Conservation (phyloP, 2,797 vertebrate species). For the Pseudocheirus occidentalis region DNA sequence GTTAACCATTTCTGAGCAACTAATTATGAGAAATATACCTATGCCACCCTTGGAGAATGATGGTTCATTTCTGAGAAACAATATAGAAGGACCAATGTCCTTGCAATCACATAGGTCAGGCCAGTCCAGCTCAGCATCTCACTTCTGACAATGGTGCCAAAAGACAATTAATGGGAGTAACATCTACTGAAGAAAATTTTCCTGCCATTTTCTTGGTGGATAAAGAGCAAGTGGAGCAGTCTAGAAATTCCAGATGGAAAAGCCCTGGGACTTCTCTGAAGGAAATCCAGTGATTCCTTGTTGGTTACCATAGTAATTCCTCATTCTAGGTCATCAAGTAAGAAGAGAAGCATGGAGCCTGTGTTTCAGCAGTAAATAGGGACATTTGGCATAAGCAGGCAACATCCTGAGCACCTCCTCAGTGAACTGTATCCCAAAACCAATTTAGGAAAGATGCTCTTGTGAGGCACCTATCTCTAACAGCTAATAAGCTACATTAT, state of each 20-base stretch:
- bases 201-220: background rate
- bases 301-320: slow-evolving; percentile 9
- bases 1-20: background rate
- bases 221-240: slow-evolving; percentile 8
- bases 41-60: background rate
- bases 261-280: background rate
- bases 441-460: background rate
- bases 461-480: background rate
- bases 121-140: background rate
- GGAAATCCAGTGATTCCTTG: slow-evolving; percentile 5
- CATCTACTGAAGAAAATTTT: background rate
- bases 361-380: background rate
- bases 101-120: background rate
- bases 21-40: background rate
- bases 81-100: background rate
- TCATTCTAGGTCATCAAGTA: background rate
- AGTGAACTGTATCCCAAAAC: background rate
- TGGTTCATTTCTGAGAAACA: background rate
- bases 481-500: background rate
- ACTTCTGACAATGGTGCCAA: background rate
- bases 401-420: background rate
- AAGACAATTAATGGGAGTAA: background rate
- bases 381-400: background rate
- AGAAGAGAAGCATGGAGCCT: background rate
- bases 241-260: slow-evolving; percentile 33